A percentile compares a stretch with the other conserved stretches of the same genome.
phyloP scores from a whole-genome alignment of 2,888 invertebrate genomes.

The Andrena fulva region DNA sequence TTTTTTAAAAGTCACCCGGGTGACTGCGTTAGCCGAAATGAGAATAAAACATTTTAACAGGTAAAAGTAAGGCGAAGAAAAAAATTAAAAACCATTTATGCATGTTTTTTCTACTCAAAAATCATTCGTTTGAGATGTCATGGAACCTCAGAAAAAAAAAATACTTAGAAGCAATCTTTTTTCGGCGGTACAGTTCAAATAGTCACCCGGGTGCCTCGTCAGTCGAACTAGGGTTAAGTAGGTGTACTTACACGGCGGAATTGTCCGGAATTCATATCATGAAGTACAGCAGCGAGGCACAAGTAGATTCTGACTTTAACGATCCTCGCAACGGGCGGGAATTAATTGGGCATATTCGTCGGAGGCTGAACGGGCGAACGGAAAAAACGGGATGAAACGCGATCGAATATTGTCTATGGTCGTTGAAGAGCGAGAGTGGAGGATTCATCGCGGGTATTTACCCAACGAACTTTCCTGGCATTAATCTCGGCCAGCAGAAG shows the following conservation, averaged over 20 bases:
- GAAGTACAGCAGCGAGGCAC: not conserved
- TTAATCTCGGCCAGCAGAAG: slow-evolving; percentile 1
- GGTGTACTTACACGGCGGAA: not conserved
- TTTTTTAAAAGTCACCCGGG: no score
- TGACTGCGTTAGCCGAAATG: no score
- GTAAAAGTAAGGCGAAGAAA: not conserved
- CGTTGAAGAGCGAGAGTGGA: not conserved
- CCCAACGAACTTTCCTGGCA: not conserved
- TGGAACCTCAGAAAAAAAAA: no score
- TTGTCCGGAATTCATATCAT: not conserved
- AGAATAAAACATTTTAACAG: no score
- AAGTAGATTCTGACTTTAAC: slow-evolving; percentile 1
- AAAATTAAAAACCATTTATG: not conserved
- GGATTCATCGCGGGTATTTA: not conserved
- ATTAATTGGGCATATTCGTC: not conserved
- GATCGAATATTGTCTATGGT: not conserved
- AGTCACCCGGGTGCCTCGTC: no score
- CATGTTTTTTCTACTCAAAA: not conserved
- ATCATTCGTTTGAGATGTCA: not conserved
- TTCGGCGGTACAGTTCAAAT: no score
- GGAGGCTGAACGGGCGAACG: not conserved
- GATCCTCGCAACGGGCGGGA: not conserved
- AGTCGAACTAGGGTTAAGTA: no score
- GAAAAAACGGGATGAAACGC: not conserved
- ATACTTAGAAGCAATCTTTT: no score